These are phyloP conservation scores for Strix occidentalis DNA, from an alignment of 2,797 vertebrate species.

Conservation along the genomic window DNA sequence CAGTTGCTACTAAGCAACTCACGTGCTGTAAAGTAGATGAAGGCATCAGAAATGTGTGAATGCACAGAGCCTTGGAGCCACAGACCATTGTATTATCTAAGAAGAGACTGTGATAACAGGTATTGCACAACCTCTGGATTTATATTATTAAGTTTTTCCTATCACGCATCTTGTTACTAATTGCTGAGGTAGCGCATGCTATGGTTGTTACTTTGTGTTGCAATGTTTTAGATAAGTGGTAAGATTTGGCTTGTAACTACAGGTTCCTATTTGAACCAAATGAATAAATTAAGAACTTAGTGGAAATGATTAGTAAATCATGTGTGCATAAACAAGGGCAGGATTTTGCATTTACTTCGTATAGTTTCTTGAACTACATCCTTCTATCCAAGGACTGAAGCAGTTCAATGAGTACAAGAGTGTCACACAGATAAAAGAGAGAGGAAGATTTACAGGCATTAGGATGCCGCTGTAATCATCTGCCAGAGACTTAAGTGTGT, in stretches of 20 bases:
- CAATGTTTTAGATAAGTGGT: not conserved
- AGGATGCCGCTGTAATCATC: not conserved
- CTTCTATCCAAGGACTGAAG: not conserved
- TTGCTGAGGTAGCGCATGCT: not conserved
- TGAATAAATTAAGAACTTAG: not conserved
- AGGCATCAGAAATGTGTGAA: not conserved
- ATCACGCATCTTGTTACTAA: not conserved
- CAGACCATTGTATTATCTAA: not conserved
- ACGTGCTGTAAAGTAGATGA: rapidly evolving
- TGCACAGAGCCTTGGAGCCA: rapidly evolving
- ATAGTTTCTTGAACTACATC: not conserved
- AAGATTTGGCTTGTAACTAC: not conserved
- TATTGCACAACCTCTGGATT: not conserved
- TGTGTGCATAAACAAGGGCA: rapidly evolving
- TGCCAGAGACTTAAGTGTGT: not conserved
- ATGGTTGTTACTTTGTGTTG: not conserved
- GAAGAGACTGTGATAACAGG: not conserved
- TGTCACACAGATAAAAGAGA: not conserved
- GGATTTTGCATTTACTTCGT: not conserved
- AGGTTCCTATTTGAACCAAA: not conserved
- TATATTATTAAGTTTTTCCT: not conserved
- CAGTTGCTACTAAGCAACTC: not conserved
- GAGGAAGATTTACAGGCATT: not conserved
- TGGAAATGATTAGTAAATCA: not conserved
- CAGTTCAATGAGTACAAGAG: not conserved